These are phyloP conservation scores for Cygnus atratus DNA, from an alignment of 2,113 vertebrate genomes.

Conservation along the genomic window DNA sequence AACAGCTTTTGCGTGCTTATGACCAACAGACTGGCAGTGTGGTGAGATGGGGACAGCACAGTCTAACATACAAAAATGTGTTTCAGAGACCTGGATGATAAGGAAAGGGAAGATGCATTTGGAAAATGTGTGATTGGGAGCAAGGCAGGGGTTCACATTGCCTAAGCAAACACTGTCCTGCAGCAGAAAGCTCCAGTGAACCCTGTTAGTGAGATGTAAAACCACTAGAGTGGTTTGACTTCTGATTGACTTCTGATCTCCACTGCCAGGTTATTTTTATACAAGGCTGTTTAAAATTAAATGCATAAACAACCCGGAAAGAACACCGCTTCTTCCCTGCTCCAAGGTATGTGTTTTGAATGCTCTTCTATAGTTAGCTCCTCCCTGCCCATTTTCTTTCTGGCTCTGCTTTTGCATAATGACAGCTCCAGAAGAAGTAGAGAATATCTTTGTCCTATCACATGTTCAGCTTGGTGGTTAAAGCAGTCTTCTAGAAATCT, in stretches of 20 bases:
- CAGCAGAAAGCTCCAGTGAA: background rate
- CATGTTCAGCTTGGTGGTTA: background rate
- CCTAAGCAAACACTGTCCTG: background rate
- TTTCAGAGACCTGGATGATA: background rate
- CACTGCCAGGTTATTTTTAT: conserved; percentile 29
- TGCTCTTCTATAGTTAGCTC: background rate
- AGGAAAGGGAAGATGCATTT: background rate
- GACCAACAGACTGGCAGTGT: background rate
- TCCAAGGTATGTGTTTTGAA: conserved; percentile 1
- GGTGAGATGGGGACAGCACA: background rate
- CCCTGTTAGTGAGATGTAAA: background rate
- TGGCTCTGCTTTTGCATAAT: background rate
- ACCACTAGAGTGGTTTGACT: conserved; percentile 1
- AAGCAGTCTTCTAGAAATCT: background rate
- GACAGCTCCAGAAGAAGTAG: background rate
- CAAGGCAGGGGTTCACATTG: background rate
- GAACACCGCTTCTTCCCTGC: background rate
- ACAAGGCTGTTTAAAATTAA: conserved; percentile 15
- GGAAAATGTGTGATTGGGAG: background rate
- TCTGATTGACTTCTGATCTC: conserved; percentile 24
- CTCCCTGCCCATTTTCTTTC: background rate
- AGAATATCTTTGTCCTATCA: background rate
- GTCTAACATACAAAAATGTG: background rate
- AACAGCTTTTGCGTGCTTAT: background rate
- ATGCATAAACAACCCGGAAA: conserved; percentile 18